These are phyloP conservation scores for Coendou prehensilis DNA, from an alignment of 2,797 vertebrate species.

Conservation along the genomic window DNA sequence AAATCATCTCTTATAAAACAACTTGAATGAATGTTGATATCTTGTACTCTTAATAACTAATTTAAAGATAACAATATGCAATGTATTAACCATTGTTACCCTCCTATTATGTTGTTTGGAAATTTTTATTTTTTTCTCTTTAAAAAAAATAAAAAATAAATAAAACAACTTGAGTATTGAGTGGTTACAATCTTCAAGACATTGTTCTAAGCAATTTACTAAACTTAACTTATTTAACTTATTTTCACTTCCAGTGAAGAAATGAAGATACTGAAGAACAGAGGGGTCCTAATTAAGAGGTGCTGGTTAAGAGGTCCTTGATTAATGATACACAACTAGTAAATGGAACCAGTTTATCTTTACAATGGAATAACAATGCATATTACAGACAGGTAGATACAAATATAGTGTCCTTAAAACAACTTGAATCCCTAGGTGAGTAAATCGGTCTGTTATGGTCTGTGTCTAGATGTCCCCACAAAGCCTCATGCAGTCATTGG, in stretches of 20 bases:
- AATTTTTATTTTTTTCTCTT: too few relatives aligned
- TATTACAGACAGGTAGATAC: not conserved
- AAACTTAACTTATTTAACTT: not conserved
- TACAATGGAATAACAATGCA: not conserved
- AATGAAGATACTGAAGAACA: not conserved
- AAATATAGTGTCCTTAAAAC: not conserved
- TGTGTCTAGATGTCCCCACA: not conserved
- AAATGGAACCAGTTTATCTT: not conserved
- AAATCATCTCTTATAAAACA: not conserved
- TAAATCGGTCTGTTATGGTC: not conserved
- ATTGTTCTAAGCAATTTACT: not conserved
- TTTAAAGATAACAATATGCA: too few relatives aligned
- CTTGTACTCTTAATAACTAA: too few relatives aligned
- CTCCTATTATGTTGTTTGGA: too few relatives aligned
- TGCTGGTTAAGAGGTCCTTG: not conserved
- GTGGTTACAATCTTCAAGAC: not conserved
- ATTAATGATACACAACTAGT: not conserved
- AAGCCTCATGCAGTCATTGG: not conserved
- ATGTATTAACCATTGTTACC: too few relatives aligned
- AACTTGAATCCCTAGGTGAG: not conserved
- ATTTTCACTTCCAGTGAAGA: conserved; percentile 38
- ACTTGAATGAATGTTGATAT: not conserved
- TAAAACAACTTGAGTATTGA: not conserved
- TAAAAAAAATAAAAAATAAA: not conserved
- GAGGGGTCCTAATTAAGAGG: not conserved